These are phyloP conservation scores for Dinomys branickii DNA, from an alignment of 2,113 vertebrate genomes.

Conservation along the genomic window DNA sequence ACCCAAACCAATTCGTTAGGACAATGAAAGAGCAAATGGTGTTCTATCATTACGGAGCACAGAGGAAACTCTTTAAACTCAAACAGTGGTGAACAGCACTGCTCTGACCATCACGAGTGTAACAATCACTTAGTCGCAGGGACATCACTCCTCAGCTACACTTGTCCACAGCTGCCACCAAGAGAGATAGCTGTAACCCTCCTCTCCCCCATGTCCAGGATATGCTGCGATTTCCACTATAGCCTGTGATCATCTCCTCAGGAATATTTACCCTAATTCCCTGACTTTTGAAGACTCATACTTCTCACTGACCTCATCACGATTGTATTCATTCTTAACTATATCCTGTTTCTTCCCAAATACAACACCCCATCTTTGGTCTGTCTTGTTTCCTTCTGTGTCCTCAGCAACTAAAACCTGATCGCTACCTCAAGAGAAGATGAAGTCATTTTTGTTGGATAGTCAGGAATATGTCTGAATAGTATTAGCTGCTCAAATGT, in stretches of 20 bases:
- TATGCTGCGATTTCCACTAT: background rate
- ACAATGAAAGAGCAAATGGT: background rate
- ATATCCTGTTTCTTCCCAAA: background rate
- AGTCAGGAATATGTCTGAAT: slow-evolving; percentile 40
- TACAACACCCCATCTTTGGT: background rate
- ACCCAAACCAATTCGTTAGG: background rate
- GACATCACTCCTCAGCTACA: background rate
- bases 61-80: background rate
- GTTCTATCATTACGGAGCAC: background rate
- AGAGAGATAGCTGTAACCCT: background rate
- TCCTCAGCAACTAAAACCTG: background rate
- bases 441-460: background rate
- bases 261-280: background rate
- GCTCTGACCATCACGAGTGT: background rate
- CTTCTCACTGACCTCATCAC: background rate
- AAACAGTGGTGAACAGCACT: background rate
- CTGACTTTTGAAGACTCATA: background rate
- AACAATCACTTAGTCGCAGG: background rate
- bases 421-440: background rate
- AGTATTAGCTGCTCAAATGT: background rate
- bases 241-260: background rate
- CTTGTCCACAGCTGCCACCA: background rate
- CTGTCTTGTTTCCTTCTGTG: background rate
- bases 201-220: background rate
- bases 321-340: background rate